Percentiles rank a stretch among this genome's conserved stretches.
These are phyloP conservation scores for Bombus ignitus DNA, from an alignment of 1,140 invertebrate genomes.

Conservation along the genomic window DNA sequence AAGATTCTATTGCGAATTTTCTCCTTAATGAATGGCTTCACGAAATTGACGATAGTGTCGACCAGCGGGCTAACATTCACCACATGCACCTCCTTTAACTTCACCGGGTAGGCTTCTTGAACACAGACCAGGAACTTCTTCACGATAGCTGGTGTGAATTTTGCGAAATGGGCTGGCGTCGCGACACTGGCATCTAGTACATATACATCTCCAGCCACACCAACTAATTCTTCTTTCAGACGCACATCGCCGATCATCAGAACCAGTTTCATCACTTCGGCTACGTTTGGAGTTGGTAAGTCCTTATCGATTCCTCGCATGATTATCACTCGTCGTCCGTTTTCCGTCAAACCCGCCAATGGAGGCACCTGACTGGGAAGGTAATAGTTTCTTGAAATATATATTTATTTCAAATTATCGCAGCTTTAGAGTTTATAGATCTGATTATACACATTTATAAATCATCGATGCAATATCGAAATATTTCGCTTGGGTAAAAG, in stretches of 20 bases:
- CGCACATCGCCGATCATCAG: slow-evolving; percentile 92
- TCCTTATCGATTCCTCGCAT: slow-evolving; percentile 86
- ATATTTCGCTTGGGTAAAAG: too few species aligned
- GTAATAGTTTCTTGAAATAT: not conserved
- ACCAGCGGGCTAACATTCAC: slow-evolving; percentile 92
- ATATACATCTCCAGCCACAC: slow-evolving; percentile 92
- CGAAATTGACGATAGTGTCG: slow-evolving; percentile 91
- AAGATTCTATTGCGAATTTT: slow-evolving; percentile 92
- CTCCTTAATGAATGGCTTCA: slow-evolving; percentile 92
- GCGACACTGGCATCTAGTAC: slow-evolving; percentile 89
- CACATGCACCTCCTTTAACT: slow-evolving; percentile 92
- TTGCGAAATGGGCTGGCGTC: slow-evolving; percentile 89
- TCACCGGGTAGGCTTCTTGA: slow-evolving; percentile 93
- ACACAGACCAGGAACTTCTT: slow-evolving; percentile 93
- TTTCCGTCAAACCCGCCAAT: slow-evolving; percentile 89
- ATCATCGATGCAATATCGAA: too few species aligned
- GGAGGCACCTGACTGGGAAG: slow-evolving; percentile 88
- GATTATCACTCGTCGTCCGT: slow-evolving; percentile 89
- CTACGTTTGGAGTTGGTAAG: slow-evolving; percentile 83
- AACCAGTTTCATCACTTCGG: slow-evolving; percentile 90
- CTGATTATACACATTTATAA: too few species aligned
- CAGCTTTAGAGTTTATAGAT: too few species aligned
- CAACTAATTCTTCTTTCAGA: slow-evolving; percentile 88
- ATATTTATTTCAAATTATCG: not conserved
- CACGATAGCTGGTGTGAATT: slow-evolving; percentile 88